Percentiles rank a stretch among this genome's conserved stretches.
These are phyloP conservation scores for Torymus texanus DNA, from an alignment of 2,888 invertebrate species.

Conservation along the genomic window DNA sequence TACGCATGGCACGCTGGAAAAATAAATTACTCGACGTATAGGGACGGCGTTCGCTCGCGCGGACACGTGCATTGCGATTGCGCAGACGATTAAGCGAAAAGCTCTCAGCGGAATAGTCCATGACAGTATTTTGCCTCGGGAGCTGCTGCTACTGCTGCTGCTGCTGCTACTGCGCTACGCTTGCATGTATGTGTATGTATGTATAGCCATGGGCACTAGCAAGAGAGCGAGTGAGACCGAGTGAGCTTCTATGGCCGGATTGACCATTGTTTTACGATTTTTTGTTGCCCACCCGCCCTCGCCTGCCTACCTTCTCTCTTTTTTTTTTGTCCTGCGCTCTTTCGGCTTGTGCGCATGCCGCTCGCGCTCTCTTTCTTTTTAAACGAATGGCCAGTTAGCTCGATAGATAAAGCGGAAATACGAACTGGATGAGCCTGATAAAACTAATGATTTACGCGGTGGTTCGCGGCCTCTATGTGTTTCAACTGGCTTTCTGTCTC, in stretches of 20 bases:
- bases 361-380: conserved; percentile 58
- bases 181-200: neutral
- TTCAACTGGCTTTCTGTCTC: conserved; percentile 31
- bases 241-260: conserved; percentile 56
- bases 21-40: conserved; percentile 56
- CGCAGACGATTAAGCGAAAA: conserved; percentile 58
- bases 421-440: conserved; percentile 72
- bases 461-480: conserved; percentile 49
- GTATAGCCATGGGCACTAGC: no score
- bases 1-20: conserved; percentile 25
- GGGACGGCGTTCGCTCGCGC: conserved; percentile 5
- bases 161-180: no score
- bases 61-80: conserved; percentile 53
- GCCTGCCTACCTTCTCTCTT: neutral
- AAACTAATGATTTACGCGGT: conserved; percentile 73
- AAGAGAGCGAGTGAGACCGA: neutral
- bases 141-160: conserved; percentile 6
- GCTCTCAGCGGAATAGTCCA: conserved; percentile 56
- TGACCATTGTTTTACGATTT: conserved; percentile 66
- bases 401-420: conserved; percentile 72
- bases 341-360: conserved; percentile 51
- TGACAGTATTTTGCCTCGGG: conserved; percentile 52
- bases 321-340: conserved; percentile 51
- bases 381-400: conserved; percentile 68
- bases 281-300: conserved; percentile 51